Evolutionary conservation across 2,888 invertebrate genomes (phyloP).

Genomic region (Cremastinae sp.): DNA sequence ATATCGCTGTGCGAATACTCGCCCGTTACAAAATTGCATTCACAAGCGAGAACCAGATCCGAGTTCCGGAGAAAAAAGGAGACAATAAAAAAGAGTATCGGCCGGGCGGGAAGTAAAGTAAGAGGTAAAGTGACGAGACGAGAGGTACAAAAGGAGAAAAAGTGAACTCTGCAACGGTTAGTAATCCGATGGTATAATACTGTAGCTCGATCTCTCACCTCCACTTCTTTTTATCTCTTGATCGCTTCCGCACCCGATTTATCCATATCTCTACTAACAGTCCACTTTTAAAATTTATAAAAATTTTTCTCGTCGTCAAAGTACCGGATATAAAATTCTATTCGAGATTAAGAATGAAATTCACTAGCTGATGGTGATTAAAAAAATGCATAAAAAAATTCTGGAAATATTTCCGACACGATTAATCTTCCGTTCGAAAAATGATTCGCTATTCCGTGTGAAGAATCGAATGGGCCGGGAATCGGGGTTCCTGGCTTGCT

Average conservation of each 20-base stretch:
- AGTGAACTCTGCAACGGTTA: constrained; percentile 32
- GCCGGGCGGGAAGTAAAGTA: constrained; percentile 27
- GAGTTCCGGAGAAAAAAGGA: constrained; percentile 22
- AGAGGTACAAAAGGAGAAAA: constrained; percentile 8
- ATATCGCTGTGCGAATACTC: constrained; percentile 46
- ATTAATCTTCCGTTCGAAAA: neutral
- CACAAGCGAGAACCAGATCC: constrained; percentile 32
- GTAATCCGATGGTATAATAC: constrained; percentile 61
- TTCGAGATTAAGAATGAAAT: neutral
- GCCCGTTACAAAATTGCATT: constrained; percentile 57
- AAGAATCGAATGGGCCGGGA: constrained; percentile 7
- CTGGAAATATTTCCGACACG: neutral
- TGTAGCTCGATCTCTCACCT: constrained; percentile 45
- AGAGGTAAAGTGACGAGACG: constrained; percentile 41
- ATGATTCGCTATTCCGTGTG: constrained; percentile 9
- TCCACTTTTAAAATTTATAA: neutral
- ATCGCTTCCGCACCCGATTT: constrained; percentile 27
- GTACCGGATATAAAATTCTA: too few relatives aligned
- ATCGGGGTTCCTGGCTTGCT: constrained; percentile 32
- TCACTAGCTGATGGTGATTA: neutral
- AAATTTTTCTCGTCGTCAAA: constrained; percentile 8
- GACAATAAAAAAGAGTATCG: constrained; percentile 8
- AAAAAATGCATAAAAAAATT: neutral
- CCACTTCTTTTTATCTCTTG: constrained; percentile 17
- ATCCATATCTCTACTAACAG: constrained; percentile 42